phyloP scores from a whole-genome alignment of 2,113 vertebrate species.

The Microcebus griseorufus region DNA sequence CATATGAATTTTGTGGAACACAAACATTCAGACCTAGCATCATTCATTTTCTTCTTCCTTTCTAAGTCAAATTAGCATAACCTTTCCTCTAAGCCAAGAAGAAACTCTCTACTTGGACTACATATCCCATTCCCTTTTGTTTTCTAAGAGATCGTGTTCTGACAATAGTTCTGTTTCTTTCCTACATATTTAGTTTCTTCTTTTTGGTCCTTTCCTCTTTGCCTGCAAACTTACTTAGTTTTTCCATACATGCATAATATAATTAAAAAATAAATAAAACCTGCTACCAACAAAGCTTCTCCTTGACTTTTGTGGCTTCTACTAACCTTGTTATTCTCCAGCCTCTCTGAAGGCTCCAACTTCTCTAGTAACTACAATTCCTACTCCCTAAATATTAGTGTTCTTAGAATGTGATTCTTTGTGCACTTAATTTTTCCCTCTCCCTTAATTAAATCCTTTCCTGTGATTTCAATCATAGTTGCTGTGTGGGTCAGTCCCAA shows the following conservation, averaged over 20 bases:
- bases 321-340: not conserved
- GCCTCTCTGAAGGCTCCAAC: not conserved
- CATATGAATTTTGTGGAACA: too few relatives aligned
- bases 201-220: not conserved
- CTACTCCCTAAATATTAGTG: not conserved
- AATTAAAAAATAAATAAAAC: conserved; percentile 11
- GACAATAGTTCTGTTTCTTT: not conserved
- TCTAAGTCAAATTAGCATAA: not conserved
- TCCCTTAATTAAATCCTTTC: not conserved
- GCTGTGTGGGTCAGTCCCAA: not conserved
- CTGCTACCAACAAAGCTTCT: not conserved
- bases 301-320: not conserved
- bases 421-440: not conserved
- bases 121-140: not conserved
- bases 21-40: not conserved
- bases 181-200: not conserved
- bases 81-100: not conserved
- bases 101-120: not conserved
- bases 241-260: not conserved
- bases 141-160: not conserved
- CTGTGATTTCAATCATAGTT: not conserved
- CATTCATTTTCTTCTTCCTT: not conserved
- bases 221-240: not conserved
- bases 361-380: not conserved
- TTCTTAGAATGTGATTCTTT: not conserved